phyloP scores from a whole-genome alignment of 2,888 invertebrate species.

The Nesidiocoris tenuis region DNA sequence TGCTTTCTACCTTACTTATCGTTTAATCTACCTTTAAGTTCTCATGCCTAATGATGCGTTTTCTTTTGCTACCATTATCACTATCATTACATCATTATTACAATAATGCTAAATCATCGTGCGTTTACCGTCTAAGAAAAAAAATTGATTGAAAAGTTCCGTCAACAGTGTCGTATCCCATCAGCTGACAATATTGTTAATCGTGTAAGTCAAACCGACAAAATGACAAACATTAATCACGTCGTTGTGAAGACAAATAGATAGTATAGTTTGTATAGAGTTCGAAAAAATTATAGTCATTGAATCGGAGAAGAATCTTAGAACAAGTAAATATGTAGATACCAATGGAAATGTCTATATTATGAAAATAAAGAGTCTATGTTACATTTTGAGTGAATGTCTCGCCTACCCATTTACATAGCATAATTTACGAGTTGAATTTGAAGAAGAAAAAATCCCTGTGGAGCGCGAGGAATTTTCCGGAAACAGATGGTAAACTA shows the following conservation, averaged over 20 bases:
- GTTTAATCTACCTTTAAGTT: too few species aligned
- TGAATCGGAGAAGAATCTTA: conserved; percentile 10
- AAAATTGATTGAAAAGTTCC: neutral
- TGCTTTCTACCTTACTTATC: too few species aligned
- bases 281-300: conserved; percentile 7
- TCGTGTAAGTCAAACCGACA: conserved; percentile 22
- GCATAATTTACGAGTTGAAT: too few species aligned
- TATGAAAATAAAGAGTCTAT: conserved; percentile 22
- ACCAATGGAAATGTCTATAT: conserved; percentile 14
- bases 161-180: conserved; percentile 16
- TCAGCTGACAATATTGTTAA: conserved; percentile 30
- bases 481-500: too few species aligned
- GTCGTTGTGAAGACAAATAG: conserved; percentile 11
- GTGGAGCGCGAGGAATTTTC: too few species aligned
- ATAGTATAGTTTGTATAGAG: conserved; percentile 29
- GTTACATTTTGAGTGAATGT: neutral
- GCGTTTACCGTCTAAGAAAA: neutral
- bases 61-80: too few species aligned
- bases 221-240: conserved; percentile 6
- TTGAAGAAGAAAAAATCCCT: too few species aligned
- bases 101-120: neutral
- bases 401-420: too few species aligned
- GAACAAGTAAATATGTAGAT: conserved; percentile 21
- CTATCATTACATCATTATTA: neutral
- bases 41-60: too few species aligned